Evolutionary conservation across 2,888 invertebrate genomes (phyloP), one percentile per base, ranked within the genome.

Genomic region (Eustalomyia histrio): DNA sequence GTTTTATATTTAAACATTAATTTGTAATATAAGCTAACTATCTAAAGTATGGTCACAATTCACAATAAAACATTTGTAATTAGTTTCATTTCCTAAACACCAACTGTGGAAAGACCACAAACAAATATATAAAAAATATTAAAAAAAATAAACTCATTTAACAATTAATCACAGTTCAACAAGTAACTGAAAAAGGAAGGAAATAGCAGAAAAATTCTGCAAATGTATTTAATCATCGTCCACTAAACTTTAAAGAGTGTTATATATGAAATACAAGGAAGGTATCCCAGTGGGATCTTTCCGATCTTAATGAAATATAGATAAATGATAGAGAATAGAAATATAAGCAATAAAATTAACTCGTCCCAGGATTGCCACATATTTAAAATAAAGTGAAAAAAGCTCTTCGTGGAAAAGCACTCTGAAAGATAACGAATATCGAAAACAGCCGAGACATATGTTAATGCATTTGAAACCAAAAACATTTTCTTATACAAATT

Each of bases 151-250:
- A 33, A 43, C 53, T 55, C 18, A 58, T 12, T 79, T 74, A 69
- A 63, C 64, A 73, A 80, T 80, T 80, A 80, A 80, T 75, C 79
- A 75, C 60, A 67, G 67, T 80, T 80, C 80, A 76, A 80, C 80
- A 80, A 76, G 80, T 79, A 67, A 24, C n/a, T 63, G 39, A 57
- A 71, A 64, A 67, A 74, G 78, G 69, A 80, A 80, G 65, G 69
- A 72, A 76, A 47, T 39, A 39, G 21, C 76, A 57, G n/a, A 53
- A 16, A 35, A 29, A 29, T 21, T 33, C 7, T 12, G 10, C 17
- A 53, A 53, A 61, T 72, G 60, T 61, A 61, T 67, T 78, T 61
- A 72, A 78, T 78, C 72, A 78, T 55, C 47, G 78, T 78, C 33
- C 47, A 60, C 14, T 55, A 47, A 55, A 72, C 58, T 61, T 53